These are phyloP conservation scores for Dasyprocta punctata DNA, from an alignment of 2,113 vertebrate species.

Conservation along the genomic window DNA sequence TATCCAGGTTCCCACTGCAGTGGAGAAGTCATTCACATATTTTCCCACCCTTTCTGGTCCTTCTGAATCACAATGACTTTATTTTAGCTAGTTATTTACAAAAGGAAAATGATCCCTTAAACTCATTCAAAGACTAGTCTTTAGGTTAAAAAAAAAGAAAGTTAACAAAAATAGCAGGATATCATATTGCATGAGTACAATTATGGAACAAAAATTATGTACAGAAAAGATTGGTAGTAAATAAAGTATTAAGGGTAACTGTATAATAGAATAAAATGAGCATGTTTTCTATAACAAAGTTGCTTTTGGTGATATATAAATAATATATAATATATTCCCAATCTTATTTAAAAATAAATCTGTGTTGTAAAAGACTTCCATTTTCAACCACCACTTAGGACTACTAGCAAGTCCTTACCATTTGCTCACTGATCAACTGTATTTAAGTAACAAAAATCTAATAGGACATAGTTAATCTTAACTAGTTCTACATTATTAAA, in stretches of 20 bases:
- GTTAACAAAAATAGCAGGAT: slow-evolving; percentile 40
- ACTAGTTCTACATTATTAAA: not conserved
- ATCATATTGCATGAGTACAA: not conserved
- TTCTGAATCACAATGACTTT: slow-evolving; percentile 63
- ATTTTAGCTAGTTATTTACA: slow-evolving; percentile 66
- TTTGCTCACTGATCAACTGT: not conserved
- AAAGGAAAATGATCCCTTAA: slow-evolving; percentile 49
- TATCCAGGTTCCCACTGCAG: slow-evolving; percentile 75
- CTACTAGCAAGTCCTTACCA: not conserved
- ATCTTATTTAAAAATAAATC: slow-evolving; percentile 40
- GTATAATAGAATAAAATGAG: not conserved
- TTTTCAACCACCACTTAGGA: not conserved
- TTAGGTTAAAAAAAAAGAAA: slow-evolving; percentile 42
- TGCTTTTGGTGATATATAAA: not conserved
- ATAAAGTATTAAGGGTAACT: not conserved
- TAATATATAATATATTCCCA: not conserved
- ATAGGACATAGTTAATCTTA: not conserved
- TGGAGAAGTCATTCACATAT: slow-evolving; percentile 73
- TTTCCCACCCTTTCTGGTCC: slow-evolving; percentile 76
- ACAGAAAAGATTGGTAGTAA: not conserved
- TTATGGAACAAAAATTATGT: not conserved
- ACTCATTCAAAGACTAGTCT: slow-evolving; percentile 43
- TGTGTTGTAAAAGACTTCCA: not conserved
- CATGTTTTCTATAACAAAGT: not conserved
- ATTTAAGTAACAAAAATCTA: not conserved